phyloP scores from a whole-genome alignment of 2,113 vertebrate species.

The Calidris pygmaea region DNA sequence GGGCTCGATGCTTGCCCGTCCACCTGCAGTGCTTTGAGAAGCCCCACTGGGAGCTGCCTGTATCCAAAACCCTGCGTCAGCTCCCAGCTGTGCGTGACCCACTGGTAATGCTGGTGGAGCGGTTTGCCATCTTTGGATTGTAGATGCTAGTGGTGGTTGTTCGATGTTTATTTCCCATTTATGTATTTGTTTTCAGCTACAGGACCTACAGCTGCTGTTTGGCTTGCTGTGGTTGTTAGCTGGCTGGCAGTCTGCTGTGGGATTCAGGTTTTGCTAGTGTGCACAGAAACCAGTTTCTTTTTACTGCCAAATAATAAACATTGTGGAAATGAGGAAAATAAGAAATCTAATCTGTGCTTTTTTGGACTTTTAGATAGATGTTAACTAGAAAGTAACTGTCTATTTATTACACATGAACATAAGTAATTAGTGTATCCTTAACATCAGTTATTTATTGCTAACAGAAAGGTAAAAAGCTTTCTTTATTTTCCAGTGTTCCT shows the following conservation, averaged over 20 bases:
- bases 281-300: background rate
- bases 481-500: background rate
- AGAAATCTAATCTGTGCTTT: background rate
- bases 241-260: background rate
- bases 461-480: background rate
- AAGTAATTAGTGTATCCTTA: background rate
- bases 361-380: background rate
- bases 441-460: background rate
- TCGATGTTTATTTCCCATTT: background rate
- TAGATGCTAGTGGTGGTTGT: background rate
- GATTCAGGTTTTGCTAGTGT: background rate
- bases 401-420: background rate
- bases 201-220: slow-evolving; percentile 25
- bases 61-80: fast-evolving
- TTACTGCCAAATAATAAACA: background rate
- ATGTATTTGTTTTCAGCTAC: background rate
- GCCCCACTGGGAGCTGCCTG: background rate
- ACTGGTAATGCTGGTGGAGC: background rate
- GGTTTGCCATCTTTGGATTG: background rate
- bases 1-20: background rate
- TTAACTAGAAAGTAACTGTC: background rate
- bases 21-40: background rate
- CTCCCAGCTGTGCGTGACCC: fast-evolving
- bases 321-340: background rate
- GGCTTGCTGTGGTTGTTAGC: background rate